phyloP scores from a whole-genome alignment of 2,888 invertebrate species.

The Lasius fuliginosus region DNA sequence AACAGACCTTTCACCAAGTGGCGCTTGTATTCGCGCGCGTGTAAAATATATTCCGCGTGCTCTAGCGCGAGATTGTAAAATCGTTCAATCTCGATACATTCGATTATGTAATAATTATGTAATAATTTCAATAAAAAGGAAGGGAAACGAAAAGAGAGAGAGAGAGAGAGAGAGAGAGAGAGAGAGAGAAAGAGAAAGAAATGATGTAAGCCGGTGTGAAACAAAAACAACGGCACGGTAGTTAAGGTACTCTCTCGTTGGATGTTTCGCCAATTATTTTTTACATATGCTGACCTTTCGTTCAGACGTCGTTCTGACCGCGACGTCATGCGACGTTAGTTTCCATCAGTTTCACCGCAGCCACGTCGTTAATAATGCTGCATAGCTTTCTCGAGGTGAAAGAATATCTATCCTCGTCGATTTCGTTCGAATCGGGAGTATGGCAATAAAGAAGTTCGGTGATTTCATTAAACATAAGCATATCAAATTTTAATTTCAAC shows the following conservation, averaged over 20 bases:
- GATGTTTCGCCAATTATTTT: constrained; percentile 33
- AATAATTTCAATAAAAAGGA: constrained; percentile 37
- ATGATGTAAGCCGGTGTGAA: constrained; percentile 9
- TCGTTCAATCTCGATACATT: constrained; percentile 12
- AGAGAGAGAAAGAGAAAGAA: not conserved
- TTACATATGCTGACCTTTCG: constrained; percentile 56
- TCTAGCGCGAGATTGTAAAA: constrained; percentile 18
- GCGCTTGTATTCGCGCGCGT: constrained; percentile 17
- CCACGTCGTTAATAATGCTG: constrained; percentile 55
- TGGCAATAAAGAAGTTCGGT: not conserved
- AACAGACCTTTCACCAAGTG: constrained; percentile 61
- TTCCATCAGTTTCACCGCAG: constrained; percentile 60
- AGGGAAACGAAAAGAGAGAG: not conserved
- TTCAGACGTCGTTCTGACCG: constrained; percentile 17
- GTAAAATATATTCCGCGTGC: constrained; percentile 25
- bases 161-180: not conserved
- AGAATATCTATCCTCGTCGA: constrained; percentile 37
- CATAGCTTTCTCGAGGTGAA: constrained; percentile 57
- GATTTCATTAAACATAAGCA: not conserved
- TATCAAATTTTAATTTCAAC: too few relatives aligned
- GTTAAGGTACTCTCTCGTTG: not conserved
- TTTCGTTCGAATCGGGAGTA: constrained; percentile 14
- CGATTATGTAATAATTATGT: constrained; percentile 33
- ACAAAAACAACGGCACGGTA: constrained; percentile 7
- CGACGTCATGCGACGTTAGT: constrained; percentile 56